Evolutionary conservation across 2,888 invertebrate species (phyloP), one percentile per base, ranked within the genome.

Genomic region (Drosophila kuntzei): DNA sequence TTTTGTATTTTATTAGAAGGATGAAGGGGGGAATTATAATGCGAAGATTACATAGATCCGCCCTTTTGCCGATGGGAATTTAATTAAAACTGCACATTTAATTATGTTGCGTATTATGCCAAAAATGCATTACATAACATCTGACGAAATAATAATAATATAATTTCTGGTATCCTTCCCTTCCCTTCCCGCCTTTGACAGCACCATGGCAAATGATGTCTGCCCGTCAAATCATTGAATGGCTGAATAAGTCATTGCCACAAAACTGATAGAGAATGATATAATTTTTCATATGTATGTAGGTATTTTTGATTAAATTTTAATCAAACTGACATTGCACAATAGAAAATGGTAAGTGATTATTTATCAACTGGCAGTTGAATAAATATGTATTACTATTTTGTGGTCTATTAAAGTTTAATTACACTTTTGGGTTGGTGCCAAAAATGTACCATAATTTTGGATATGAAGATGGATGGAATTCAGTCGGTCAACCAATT

Each of bases 81-180:
- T 87, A 82, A 87, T 87, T 84, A 87, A 70, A 82, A 71, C 67
- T 76, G 63, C 63, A 70, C 81, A 76, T 82, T 84, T 79, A 79
- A 87, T 84, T 82, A 71, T 68, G 55, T 59, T 62, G 34, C 22
- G 61, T 76, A 66, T 59, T 51, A 44, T 50, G 43, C 49, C 66
- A 43, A 71, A 77, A 64, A 60, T 64, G 47, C 47, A 54, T 55
- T 54, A 20, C 39, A 44, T 25, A 39, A 12, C 34, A 32, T 20
- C 32, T 7, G 11, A 50, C 59, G 16, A 50, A 43, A 50, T 43
- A 43, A 59, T 34, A 16, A 49, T 59, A 34, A 29, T 49, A 43
- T 43, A 22, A 59, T 43, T 46, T 25, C 3, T 16, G 14, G 4
- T 20, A 11, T 4, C 8, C 11, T 11, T 34, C 4, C 47, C 29